Conservation (phyloP, 2,888 invertebrate genomes). For the Meandrusa payeni region DNA sequence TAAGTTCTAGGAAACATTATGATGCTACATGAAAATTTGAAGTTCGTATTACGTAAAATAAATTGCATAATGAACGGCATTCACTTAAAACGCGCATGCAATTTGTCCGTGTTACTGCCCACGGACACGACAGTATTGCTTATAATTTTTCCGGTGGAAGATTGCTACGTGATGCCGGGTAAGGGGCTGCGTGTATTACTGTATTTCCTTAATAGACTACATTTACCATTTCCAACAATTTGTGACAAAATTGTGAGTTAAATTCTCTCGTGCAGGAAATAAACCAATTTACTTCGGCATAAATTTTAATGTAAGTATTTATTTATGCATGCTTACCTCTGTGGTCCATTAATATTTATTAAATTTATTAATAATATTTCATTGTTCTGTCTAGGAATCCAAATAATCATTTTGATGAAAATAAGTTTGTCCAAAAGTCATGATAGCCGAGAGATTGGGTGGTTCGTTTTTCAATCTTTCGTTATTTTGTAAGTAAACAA, state of each 20-base stretch:
- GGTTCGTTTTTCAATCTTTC: no score
- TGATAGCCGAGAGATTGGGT: no score
- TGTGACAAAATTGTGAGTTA: conserved; percentile 76
- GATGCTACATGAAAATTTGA: conserved; percentile 4
- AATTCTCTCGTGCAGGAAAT: conserved; percentile 78
- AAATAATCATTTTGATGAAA: no score
- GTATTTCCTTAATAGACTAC: conserved; percentile 80
- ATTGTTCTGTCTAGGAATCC: no score
- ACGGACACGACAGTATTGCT: conserved; percentile 74
- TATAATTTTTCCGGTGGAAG: conserved; percentile 75
- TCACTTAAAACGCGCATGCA: conserved; percentile 26
- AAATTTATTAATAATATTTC: background rate
- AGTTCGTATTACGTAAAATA: conserved; percentile 8
- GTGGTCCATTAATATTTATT: background rate
- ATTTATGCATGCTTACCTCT: conserved; percentile 13
- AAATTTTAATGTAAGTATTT: conserved; percentile 21
- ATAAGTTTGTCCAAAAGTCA: no score
- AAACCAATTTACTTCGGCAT: conserved; percentile 71
- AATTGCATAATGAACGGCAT: conserved; percentile 21
- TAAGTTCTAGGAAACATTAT: no score
- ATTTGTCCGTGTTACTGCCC: conserved; percentile 58
- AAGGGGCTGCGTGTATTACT: conserved; percentile 75
- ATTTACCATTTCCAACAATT: conserved; percentile 78
- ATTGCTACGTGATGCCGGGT: conserved; percentile 77
- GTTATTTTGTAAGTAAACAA: no score